phyloP scores from a whole-genome alignment of 2,113 vertebrate genomes.

The Dipodomys merriami region DNA sequence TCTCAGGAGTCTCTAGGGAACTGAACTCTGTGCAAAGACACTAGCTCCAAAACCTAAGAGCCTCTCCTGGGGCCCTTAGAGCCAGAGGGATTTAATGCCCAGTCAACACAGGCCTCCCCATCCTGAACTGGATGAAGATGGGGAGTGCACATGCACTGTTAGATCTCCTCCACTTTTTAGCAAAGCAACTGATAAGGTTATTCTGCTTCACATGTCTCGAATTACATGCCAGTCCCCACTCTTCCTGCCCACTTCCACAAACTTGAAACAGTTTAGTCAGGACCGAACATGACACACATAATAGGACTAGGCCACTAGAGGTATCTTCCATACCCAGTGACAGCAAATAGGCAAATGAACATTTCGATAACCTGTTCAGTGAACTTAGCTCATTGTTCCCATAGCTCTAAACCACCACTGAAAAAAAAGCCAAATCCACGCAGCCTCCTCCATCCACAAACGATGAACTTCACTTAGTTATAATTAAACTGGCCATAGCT shows the following conservation, averaged over 20 bases:
- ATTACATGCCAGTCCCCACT: neutral
- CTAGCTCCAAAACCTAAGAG: neutral
- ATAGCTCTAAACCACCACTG: neutral
- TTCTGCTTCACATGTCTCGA: neutral
- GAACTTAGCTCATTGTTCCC: neutral
- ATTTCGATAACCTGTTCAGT: neutral
- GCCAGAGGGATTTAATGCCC: neutral
- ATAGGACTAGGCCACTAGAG: neutral
- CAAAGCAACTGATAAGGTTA: neutral
- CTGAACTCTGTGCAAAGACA: neutral
- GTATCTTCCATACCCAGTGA: neutral
- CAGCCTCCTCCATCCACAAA: neutral
- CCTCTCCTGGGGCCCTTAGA: neutral
- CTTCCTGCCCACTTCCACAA: neutral
- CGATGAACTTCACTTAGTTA: neutral
- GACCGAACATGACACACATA: neutral
- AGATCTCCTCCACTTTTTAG: neutral
- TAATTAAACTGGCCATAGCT: neutral
- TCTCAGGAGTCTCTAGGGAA: neutral
- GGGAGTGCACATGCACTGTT: neutral
- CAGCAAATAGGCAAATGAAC: neutral
- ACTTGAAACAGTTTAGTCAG: neutral
- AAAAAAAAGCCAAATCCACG: neutral
- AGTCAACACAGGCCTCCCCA: neutral
- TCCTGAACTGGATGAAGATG: neutral